Evolutionary conservation across 2,113 vertebrate species (phyloP).

Genomic region (Neoarius graeffei): DNA sequence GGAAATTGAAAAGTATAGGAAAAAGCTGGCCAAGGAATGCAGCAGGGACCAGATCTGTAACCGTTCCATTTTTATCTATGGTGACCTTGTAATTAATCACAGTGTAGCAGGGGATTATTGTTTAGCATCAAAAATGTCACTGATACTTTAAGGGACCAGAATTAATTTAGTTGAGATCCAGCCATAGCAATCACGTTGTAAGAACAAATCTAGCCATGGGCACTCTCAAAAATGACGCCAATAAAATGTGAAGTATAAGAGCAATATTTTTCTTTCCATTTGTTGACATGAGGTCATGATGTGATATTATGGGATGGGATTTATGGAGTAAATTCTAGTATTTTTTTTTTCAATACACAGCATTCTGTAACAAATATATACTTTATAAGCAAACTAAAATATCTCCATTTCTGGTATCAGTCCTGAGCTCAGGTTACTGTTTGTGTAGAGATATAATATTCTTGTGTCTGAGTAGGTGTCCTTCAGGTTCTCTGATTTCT

Average conservation of each 20-base stretch:
- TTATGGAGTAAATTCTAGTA: constrained; percentile 28
- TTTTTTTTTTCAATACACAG: neutral
- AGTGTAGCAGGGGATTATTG: neutral
- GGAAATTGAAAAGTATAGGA: neutral
- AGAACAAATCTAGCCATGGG: constrained; percentile 50
- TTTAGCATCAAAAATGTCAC: constrained; percentile 4
- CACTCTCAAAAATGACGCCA: constrained; percentile 46
- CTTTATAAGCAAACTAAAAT: neutral
- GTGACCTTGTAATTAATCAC: neutral
- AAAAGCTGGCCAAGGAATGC: neutral
- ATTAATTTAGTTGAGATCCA: constrained; percentile 53
- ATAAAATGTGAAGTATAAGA: constrained; percentile 60
- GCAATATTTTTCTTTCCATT: constrained; percentile 49
- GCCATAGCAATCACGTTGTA: constrained; percentile 47
- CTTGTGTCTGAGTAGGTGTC: neutral
- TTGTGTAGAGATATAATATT: neutral
- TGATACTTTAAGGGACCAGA: constrained; percentile 45
- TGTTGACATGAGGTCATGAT: neutral
- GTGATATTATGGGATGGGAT: constrained; percentile 21
- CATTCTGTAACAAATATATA: neutral
- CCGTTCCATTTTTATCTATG: neutral
- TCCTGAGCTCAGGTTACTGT: neutral
- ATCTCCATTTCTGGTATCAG: neutral
- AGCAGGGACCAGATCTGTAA: neutral
- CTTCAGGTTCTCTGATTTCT: neutral